Conservation (phyloP, 53 echinoderm and acorn worm species). For the Astropecten irregularis region DNA sequence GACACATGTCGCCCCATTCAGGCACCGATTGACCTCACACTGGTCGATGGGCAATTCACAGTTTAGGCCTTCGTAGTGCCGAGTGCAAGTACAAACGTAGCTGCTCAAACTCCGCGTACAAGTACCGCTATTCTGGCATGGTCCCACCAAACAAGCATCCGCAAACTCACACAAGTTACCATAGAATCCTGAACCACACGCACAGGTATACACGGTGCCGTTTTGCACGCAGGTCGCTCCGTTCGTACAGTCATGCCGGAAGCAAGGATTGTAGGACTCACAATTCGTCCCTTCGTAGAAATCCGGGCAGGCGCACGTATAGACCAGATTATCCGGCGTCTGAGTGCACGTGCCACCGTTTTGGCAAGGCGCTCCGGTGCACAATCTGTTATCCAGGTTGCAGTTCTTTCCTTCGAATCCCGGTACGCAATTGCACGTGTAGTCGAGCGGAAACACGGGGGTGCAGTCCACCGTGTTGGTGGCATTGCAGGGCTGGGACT, state of each 20-base stretch:
- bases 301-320: constrained; percentile 80
- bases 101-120: constrained; percentile 55
- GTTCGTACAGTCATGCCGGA: constrained; percentile 73
- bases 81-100: constrained; percentile 73
- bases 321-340: constrained; percentile 69
- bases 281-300: constrained; percentile 89
- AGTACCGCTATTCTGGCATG: constrained; percentile 71
- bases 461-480: constrained; percentile 64
- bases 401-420: constrained; percentile 92
- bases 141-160: constrained; percentile 71
- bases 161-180: constrained; percentile 75
- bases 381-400: constrained; percentile 75
- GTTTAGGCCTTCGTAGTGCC: constrained; percentile 71
- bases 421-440: constrained; percentile 72
- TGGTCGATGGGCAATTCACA: constrained; percentile 86
- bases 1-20: constrained; percentile 84
- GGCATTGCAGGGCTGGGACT: constrained; percentile 67
- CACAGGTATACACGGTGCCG: constrained; percentile 67
- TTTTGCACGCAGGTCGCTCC: constrained; percentile 74
- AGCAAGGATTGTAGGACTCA: constrained; percentile 84
- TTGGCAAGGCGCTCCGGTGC: constrained; percentile 75
- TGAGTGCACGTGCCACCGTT: constrained; percentile 83
- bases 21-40: constrained; percentile 77
- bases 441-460: constrained; percentile 82
- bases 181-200: constrained; percentile 62